Conservation (phyloP, 2,113 vertebrate species). For the Lampris megalopsis region DNA sequence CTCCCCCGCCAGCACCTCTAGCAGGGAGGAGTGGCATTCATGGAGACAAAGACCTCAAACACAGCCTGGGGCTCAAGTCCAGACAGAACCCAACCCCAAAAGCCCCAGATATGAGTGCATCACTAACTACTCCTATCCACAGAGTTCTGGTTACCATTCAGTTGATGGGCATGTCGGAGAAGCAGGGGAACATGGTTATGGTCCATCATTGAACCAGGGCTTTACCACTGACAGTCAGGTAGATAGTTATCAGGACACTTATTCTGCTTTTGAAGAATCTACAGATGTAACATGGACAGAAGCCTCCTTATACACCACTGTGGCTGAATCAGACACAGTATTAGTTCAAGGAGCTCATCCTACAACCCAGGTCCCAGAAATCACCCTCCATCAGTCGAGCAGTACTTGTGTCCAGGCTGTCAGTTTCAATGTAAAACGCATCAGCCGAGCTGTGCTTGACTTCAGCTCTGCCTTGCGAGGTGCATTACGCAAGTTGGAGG, state of each 20-base stretch:
- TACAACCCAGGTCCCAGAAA: conserved; percentile 37
- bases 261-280: conserved; percentile 38
- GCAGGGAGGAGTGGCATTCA: conserved; percentile 65
- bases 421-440: conserved; percentile 88
- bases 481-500: conserved; percentile 89
- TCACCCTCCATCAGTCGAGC: conserved; percentile 22
- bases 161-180: conserved; percentile 46
- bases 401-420: conserved; percentile 78
- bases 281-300: conserved; percentile 53
- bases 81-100: conserved; percentile 16
- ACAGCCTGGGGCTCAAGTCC: conserved; percentile 37
- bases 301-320: conserved; percentile 8
- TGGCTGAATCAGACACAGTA: background rate
- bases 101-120: conserved; percentile 42
- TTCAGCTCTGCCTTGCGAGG: conserved; percentile 89
- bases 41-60: conserved; percentile 48
- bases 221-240: conserved; percentile 39
- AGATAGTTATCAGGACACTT: conserved; percentile 45
- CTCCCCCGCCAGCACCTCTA: conserved; percentile 68
- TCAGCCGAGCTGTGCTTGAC: conserved; percentile 89
- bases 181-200: conserved; percentile 42
- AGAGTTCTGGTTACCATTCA: conserved; percentile 69
- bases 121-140: conserved; percentile 56
- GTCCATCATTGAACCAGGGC: conserved; percentile 39
- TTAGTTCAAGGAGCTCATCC: conserved; percentile 15